Percentiles rank a stretch among this genome's conserved stretches.
These are phyloP conservation scores for Trogon melanurus DNA, from an alignment of 2,113 vertebrate genomes.

Conservation along the genomic window DNA sequence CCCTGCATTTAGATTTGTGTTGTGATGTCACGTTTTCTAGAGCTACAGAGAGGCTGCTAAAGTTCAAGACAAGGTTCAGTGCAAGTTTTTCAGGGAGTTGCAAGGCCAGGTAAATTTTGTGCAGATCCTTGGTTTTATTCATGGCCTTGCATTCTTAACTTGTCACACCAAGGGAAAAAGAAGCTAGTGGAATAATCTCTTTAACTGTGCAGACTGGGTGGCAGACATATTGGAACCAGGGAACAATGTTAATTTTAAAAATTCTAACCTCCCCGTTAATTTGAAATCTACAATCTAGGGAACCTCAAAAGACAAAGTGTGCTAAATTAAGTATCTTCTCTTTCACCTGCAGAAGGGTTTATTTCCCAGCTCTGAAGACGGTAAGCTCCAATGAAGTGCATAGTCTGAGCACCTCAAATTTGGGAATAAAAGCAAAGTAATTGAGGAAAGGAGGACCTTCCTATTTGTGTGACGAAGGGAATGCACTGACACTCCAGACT, in stretches of 20 bases:
- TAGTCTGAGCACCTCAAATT: background rate
- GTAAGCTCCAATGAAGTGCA: background rate
- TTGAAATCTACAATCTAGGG: background rate
- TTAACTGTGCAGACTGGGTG: background rate
- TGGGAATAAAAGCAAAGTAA: background rate
- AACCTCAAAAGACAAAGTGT: fast-evolving
- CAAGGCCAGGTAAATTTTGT: background rate
- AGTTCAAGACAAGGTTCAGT: background rate
- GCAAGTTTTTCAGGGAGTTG: background rate
- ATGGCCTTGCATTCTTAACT: background rate
- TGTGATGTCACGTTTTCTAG: background rate
- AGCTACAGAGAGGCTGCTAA: background rate
- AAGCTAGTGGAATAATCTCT: background rate
- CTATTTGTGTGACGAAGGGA: background rate
- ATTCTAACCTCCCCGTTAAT: background rate
- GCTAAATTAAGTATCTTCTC: background rate
- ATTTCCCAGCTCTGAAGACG: background rate
- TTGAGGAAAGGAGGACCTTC: background rate
- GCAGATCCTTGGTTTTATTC: background rate
- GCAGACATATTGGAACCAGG: background rate
- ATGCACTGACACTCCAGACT: background rate
- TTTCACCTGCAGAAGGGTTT: background rate
- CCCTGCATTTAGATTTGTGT: fast-evolving
- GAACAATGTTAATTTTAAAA: background rate
- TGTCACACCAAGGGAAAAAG: background rate